phyloP scores from a whole-genome alignment of 1,140 invertebrate species.

The Papilio machaon region DNA sequence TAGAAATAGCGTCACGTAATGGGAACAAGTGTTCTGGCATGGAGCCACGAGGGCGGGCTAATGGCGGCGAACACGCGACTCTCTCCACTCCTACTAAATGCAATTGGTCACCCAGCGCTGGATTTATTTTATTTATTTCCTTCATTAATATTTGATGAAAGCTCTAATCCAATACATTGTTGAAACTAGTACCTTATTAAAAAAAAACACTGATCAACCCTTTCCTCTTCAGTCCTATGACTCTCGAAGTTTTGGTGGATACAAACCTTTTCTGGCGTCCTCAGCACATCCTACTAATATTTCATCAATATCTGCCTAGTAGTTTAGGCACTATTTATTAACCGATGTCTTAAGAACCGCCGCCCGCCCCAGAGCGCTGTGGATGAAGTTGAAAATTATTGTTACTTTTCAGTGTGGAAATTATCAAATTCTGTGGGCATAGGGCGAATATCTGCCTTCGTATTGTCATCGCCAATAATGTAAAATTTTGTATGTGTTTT shows the following conservation, averaged over 20 bases:
- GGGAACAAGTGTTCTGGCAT: conserved; percentile 48
- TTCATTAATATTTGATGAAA: conserved; percentile 5
- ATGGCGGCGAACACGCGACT: conserved; percentile 65
- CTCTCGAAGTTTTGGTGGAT: background rate
- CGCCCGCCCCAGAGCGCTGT: background rate
- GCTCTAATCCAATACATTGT: background rate
- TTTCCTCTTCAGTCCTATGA: too few species aligned
- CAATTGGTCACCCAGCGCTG: conserved; percentile 64
- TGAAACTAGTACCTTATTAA: background rate
- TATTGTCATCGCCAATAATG: too few species aligned
- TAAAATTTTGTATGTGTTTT: too few species aligned
- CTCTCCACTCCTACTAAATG: conserved; percentile 56
- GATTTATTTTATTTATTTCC: conserved; percentile 56
- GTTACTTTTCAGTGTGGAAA: too few species aligned
- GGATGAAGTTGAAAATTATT: background rate
- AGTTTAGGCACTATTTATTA: background rate
- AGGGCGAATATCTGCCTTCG: too few species aligned
- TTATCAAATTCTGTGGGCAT: too few species aligned
- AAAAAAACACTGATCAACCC: background rate
- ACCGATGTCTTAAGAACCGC: background rate
- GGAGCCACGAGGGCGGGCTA: conserved; percentile 64
- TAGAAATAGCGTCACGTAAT: conserved; percentile 44
- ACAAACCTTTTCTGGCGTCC: background rate
- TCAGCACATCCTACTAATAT: background rate
- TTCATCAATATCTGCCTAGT: background rate